Base-by-base conservation (phyloP, 2,888 invertebrate genomes). In the Nomada fucata region DNA sequence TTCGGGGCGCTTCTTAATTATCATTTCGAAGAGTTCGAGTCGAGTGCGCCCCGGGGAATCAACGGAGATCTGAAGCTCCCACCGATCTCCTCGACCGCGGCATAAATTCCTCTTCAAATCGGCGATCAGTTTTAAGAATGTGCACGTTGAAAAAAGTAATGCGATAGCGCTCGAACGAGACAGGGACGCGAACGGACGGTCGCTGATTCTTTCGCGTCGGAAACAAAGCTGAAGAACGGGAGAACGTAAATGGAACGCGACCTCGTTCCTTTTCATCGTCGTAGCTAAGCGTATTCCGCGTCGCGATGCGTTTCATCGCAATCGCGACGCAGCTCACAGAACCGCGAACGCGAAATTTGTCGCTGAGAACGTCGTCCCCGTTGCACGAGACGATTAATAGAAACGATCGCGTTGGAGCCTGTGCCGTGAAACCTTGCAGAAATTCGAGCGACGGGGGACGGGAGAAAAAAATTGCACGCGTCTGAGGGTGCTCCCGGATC, bases 401-500 rank as follows among this genome's bases (percentile, higher is more conserved):
- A 4, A 36, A 9, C n/a, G 52, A 20, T 42, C 55, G 20, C 23
- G 13, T 2, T 26, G 3, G 50, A 64, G 42, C 67, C 63, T 79
- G 72, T 59, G 42, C 36, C 36, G 36, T 20, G 71, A 15, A 20
- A 53, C 57, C 23, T 50, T 26, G 50, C 65, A 9, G 44, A 63
- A 64, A 20, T 26, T 61, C 57, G 53, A n/a, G 9, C 64, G 72
- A 68, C 79, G 50, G 50, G 61, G 73, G 59, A 13, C 20, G 60
- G 55, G 5, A 50, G 20, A 29, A 55, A 74, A 84, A 79, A 84
- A 84, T 79, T 53, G 70, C 68, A 82, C 79, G 73, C 76, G 79
- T 69, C 73, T 68, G 70, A 85, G 86, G 86, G 82, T 75, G 75
- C 59, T 72, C 52, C 53, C 42, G 59, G 76, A 63, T 68, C 63